Evolutionary conservation across 1,140 invertebrate species (phyloP).

Genomic region (Papilio aristodemus): DNA sequence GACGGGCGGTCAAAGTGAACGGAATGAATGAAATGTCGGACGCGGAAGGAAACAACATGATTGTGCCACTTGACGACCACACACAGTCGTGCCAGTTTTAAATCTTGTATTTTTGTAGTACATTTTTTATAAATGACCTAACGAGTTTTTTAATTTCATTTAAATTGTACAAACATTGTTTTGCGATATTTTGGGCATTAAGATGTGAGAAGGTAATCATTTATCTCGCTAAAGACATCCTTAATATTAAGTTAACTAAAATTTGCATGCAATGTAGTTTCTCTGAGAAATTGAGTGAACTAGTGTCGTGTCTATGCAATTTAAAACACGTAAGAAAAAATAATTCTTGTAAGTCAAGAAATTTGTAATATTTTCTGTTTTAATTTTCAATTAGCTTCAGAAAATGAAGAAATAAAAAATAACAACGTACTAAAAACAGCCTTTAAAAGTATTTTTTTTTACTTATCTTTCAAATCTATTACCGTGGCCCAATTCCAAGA

Average conservation of each 20-base stretch:
- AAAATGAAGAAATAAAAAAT: slow-evolving; percentile 8
- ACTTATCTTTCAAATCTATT: slow-evolving; percentile 6
- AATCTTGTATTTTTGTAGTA: not conserved
- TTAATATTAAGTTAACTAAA: too few species aligned
- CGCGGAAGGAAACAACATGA: slow-evolving; percentile 16
- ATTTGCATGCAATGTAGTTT: too few species aligned
- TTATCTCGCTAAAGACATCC: too few species aligned
- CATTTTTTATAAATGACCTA: not conserved
- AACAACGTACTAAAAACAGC: not conserved
- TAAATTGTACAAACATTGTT: not conserved
- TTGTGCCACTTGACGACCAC: slow-evolving; percentile 17
- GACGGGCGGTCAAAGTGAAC: slow-evolving; percentile 17
- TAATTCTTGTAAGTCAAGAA: too few species aligned
- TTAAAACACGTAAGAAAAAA: too few species aligned
- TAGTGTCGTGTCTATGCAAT: too few species aligned
- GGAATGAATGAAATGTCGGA: slow-evolving; percentile 4
- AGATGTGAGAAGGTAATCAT: too few species aligned
- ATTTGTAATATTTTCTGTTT: too few species aligned
- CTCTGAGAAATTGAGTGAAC: too few species aligned
- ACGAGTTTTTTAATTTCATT: not conserved
- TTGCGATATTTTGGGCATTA: too few species aligned
- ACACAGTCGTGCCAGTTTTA: not conserved
- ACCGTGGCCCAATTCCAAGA: slow-evolving; percentile 10
- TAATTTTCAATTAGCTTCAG: not conserved
- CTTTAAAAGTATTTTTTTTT: not conserved